These are phyloP conservation scores for Ficedula albicollis DNA, from an alignment of 2,797 vertebrate species.

Conservation along the genomic window DNA sequence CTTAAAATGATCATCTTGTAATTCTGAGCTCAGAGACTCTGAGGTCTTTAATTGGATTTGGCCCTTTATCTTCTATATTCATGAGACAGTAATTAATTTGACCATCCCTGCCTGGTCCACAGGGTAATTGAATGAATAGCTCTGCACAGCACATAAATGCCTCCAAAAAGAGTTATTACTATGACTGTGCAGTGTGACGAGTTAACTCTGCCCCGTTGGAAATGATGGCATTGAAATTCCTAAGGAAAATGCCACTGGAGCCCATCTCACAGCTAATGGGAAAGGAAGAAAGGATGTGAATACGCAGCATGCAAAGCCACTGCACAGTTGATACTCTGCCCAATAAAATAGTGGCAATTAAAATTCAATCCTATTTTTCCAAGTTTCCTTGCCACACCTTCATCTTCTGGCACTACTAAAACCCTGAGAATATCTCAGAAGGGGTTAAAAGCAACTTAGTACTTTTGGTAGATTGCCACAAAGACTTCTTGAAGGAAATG, in stretches of 20 bases:
- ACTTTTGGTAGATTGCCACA: conserved; percentile 45
- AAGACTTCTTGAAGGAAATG: conserved; percentile 52
- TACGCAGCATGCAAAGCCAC: neutral
- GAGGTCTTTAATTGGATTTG: conserved; percentile 18
- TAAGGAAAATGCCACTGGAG: neutral
- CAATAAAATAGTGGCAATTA: neutral
- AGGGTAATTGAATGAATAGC: neutral
- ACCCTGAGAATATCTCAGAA: conserved; percentile 10
- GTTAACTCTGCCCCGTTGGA: neutral
- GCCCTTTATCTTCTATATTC: conserved; percentile 13
- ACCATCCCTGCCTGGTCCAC: neutral
- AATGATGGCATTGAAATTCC: neutral
- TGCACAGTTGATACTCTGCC: neutral
- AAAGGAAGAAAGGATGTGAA: neutral
- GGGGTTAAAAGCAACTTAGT: conserved; percentile 34
- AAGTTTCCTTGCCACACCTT: neutral
- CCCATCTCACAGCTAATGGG: neutral
- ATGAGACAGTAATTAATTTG: conserved; percentile 13
- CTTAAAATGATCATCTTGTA: neutral
- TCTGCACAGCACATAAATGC: neutral
- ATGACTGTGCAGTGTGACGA: neutral
- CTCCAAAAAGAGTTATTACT: conserved; percentile 5
- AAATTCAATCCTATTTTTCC: conserved; percentile 9
- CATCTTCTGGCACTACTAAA: conserved; percentile 17
- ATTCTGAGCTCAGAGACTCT: neutral